Base-by-base conservation (phyloP, 2,888 invertebrate genomes). In the Agriopis marginaria region DNA sequence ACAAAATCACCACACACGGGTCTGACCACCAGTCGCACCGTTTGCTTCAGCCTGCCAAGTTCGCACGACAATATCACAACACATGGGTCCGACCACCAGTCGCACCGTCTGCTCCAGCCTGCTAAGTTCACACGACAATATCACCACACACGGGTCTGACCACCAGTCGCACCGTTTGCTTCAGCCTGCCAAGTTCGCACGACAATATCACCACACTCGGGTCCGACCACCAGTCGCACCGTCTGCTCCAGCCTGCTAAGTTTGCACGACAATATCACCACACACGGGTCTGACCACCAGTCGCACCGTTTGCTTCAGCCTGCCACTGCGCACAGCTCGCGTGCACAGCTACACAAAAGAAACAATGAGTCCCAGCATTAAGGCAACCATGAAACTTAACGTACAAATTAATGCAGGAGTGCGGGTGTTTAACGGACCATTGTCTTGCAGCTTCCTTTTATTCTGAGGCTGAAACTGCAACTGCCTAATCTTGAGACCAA, bases 311-410 rank as follows among this genome's bases (percentile, higher is more conserved):
- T 72, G 23, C 12, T 11, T 11, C 51, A 6, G n/a, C 62, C 71
- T 74, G 74, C 71, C 72, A 70, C 69, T 75, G 78, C 77, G 76
- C 65, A 64, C 40, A 59, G 68, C 73, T 84, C 75, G 87, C 87
- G 88, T 88, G 86, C 79, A 44, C 6, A 32, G 40, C 49, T 81
- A 77, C 77, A 88, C 88, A 88, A 88, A 87, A 87, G 87, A 84
- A 87, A 79, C 84, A 82, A 85, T 86, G 86, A 86, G 83, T 79
- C 75, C 76, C 77, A 74, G 77, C 85, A 85, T 87, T 86, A 87
- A 79, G 73, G 78, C 79, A 84, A 82, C 83, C 82, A 79, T 84
- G 82, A 84, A 70, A 70, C 66, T 62, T 66, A 82, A 86, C 85
- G 85, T 76, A 83, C 81, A 82, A 85, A 86, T 86, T 87, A 86